These are phyloP conservation scores for Pteruthius melanotis DNA, from an alignment of 2,113 vertebrate genomes.

Conservation along the genomic window DNA sequence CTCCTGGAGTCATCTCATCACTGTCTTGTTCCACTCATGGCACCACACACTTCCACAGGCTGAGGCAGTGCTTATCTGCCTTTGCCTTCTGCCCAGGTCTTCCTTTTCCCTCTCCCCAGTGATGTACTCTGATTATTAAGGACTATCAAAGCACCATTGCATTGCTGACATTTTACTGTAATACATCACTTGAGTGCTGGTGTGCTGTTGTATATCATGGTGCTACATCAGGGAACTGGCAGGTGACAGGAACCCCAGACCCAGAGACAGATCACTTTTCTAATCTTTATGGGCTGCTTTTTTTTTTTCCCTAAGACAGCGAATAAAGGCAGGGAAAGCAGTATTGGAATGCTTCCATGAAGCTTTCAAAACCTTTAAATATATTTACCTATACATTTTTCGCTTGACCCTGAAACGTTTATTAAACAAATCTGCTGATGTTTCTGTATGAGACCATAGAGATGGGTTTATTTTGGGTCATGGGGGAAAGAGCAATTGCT, in stretches of 20 bases:
- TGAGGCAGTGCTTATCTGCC: not conserved
- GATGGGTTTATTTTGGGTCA: not conserved
- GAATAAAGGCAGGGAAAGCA: not conserved
- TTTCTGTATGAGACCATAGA: not conserved
- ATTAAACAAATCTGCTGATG: slow-evolving; percentile 20
- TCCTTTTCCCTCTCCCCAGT: not conserved
- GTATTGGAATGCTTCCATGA: not conserved
- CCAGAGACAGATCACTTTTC: not conserved
- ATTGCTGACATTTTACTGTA: slow-evolving; percentile 25
- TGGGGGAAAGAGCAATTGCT: not conserved
- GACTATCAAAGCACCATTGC: slow-evolving; percentile 27
- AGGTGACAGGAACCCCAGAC: slow-evolving; percentile 4
- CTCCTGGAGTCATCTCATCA: not conserved
- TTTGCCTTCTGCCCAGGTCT: not conserved
- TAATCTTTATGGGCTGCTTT: not conserved
- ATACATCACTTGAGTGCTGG: slow-evolving; percentile 37
- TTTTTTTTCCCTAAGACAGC: not conserved
- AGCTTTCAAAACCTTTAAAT: slow-evolving; percentile 11
- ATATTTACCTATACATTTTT: not conserved
- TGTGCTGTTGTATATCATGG: not conserved
- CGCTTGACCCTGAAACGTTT: not conserved
- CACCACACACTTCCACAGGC: not conserved
- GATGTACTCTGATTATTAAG: slow-evolving; percentile 21
- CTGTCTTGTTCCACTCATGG: not conserved
- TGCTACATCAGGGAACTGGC: slow-evolving; percentile 28